Percentiles rank a stretch among this genome's conserved stretches.
phyloP scores from a whole-genome alignment of 2,113 vertebrate genomes.

The Amphilophus citrinellus region DNA sequence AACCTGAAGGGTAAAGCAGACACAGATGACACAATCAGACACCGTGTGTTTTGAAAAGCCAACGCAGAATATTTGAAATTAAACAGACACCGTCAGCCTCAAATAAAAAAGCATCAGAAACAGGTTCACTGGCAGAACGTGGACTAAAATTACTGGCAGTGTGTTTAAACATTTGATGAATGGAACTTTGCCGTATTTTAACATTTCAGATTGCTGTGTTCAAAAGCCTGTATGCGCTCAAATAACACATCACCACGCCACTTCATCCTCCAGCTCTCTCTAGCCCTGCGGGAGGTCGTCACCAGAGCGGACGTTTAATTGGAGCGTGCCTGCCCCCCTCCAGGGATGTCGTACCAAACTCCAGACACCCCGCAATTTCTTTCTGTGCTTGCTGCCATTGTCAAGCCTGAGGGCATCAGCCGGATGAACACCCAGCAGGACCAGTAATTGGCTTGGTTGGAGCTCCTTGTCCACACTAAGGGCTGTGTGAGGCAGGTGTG shows the following conservation, averaged over 20 bases:
- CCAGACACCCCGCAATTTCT: constrained; percentile 69
- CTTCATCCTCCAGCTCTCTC: constrained; percentile 40
- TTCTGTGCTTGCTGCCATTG: constrained; percentile 76
- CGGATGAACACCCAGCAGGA: constrained; percentile 83
- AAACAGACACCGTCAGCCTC: not conserved
- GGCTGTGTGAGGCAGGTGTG: constrained; percentile 69
- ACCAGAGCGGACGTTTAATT: constrained; percentile 77
- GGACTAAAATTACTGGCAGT: rapidly evolving
- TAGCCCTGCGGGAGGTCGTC: constrained; percentile 68
- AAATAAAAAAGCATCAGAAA: not conserved
- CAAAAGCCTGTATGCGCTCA: constrained; percentile 13
- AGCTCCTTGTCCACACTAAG: constrained; percentile 81
- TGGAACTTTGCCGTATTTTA: not conserved
- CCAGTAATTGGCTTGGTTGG: constrained; percentile 88
- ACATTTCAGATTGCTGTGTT: not conserved
- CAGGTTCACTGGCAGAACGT: not conserved
- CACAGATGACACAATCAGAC: not conserved
- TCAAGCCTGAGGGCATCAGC: constrained; percentile 86
- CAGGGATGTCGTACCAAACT: constrained; percentile 71
- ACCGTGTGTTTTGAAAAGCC: rapidly evolving
- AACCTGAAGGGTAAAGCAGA: constrained; percentile 78
- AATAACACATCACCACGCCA: constrained; percentile 38
- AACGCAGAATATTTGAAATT: not conserved
- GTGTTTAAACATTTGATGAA: not conserved
- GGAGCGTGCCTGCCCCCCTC: constrained; percentile 64